Evolutionary conservation across 2,888 invertebrate species (phyloP).

Genomic region (Taphrorychus bicolor): DNA sequence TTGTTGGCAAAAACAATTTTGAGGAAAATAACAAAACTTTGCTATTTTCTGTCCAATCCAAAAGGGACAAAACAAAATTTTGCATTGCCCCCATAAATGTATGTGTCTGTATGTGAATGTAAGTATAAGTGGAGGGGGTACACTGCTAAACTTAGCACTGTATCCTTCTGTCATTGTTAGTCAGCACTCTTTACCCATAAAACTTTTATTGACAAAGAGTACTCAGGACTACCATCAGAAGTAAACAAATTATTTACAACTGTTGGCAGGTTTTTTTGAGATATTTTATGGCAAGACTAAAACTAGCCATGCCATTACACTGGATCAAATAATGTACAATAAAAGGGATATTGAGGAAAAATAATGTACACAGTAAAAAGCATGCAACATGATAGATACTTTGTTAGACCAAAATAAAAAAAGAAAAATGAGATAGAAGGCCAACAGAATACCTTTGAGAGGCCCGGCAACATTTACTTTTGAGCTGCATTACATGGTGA

Average conservation of each 20-base stretch:
- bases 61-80: conserved; percentile 11
- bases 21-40: too few relatives aligned
- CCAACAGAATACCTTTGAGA: conserved; percentile 56
- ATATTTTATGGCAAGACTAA: conserved; percentile 27
- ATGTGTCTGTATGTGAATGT: too few relatives aligned
- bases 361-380: conserved; percentile 50
- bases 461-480: conserved; percentile 45
- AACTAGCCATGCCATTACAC: conserved; percentile 27
- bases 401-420: conserved; percentile 59
- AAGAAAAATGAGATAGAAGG: conserved; percentile 61
- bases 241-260: not conserved
- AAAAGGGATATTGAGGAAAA: conserved; percentile 44
- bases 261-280: not conserved
- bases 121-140: too few relatives aligned
- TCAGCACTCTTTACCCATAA: not conserved
- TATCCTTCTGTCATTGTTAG: not conserved
- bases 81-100: conserved; percentile 6
- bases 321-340: conserved; percentile 29
- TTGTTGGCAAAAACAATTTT: too few relatives aligned
- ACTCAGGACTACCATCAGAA: not conserved
- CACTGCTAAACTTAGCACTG: conserved; percentile 20
- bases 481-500: not conserved
- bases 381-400: conserved; percentile 56
- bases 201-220: not conserved
- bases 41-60: not conserved